Base-by-base conservation (phyloP, 2,797 vertebrate genomes). In the Galagoides demidoff region DNA sequence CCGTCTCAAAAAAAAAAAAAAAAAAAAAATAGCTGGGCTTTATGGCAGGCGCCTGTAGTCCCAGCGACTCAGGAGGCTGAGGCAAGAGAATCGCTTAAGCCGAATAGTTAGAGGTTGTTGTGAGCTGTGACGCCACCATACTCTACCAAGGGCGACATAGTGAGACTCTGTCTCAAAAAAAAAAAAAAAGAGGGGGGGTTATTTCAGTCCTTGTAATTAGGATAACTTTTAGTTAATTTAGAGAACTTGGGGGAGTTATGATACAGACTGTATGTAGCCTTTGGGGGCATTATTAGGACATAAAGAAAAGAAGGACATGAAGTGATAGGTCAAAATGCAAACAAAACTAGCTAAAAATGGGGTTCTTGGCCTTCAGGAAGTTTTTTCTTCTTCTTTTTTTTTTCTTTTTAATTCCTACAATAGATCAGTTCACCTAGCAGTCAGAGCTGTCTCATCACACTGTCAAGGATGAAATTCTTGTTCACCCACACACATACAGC, bases 321-420 rank as follows among this genome's bases (percentile, higher is more conserved):
- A 68, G 43, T 45, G 34, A 49, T n/a, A n/a, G 4, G 71, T 66
- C 79, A 71, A 81, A 43, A 78, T 57, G 17, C 27, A 88, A 86
- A 94, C 83, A 61, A 92, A 89, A 55, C 55, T 59, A 89, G 73
- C 89, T 61, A 87, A 85, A 78, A 34, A 55, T 94, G 17, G 68
- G 39, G 20, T 70, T 87, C 52, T 17, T 83, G 68, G 93, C 23
- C 78, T 66, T 85, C 20, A 19, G 19, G 52, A 43, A 74, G 17
- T 49, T 78, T 87, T 83, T 66, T 81, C 43, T 83, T 63, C 17
- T 49, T 49, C 13, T 49, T 78, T 89, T 83, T 66, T 81, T 37
- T 83, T 63, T 17, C 84, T 85, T 70, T 89, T 76, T 78, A 90
- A 87, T 94, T 89, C 88, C 57, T 64, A 93, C 66, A 85, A 71